These are phyloP conservation scores for Bubo scandiacus DNA, from an alignment of 2,113 vertebrate genomes.

Conservation along the genomic window DNA sequence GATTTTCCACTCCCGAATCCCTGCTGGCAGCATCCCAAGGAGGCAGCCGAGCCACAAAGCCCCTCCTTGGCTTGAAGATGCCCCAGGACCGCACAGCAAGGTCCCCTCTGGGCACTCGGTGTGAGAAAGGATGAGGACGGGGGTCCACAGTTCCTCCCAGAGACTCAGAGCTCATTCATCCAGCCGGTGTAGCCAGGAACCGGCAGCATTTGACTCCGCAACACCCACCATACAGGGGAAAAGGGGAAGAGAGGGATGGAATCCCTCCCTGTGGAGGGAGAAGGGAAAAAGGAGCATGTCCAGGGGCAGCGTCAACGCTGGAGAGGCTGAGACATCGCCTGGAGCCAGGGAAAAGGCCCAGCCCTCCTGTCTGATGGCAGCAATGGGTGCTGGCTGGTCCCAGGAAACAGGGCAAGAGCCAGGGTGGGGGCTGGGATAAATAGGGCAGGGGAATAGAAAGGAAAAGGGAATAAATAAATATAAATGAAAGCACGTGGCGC, in stretches of 20 bases:
- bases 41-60: background rate
- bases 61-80: background rate
- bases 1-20: background rate
- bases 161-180: background rate
- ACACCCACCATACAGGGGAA: background rate
- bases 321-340: background rate
- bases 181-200: background rate
- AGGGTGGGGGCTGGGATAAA: background rate
- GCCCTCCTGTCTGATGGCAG: background rate
- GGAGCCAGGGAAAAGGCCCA: background rate
- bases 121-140: background rate
- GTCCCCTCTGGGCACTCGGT: background rate
- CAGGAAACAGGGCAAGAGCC: background rate
- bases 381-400: background rate
- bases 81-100: background rate
- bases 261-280: background rate
- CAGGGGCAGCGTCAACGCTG: background rate
- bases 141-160: background rate
- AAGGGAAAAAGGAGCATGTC: background rate
- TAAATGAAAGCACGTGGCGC: background rate
- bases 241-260: background rate
- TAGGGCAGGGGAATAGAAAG: background rate
- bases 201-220: background rate
- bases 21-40: background rate
- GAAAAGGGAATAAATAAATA: conserved; percentile 45